Base-by-base conservation (phyloP, 2,113 vertebrate genomes). In the Herpailurus yagouaroundi region DNA sequence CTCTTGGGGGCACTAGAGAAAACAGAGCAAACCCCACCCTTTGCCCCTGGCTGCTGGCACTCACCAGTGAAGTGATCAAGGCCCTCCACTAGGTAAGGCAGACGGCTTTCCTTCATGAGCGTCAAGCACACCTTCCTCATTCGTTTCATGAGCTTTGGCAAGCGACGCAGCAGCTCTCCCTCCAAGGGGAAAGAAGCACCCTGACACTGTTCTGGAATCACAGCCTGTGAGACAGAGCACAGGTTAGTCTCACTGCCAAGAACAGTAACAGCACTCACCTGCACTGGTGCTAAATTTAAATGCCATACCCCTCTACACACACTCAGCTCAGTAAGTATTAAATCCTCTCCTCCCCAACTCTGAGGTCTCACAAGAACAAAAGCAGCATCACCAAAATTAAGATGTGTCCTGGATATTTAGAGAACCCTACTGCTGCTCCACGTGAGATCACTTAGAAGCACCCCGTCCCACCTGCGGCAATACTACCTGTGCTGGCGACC, bases 31-130 rank as follows among this genome's bases (percentile, higher is more conserved):
- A 27, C 63, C 12, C 29, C 12, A 71, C 15, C 31, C 63, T 77
- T 29, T n/a, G 23, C 5, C 50, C 69, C 7, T 21, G 8, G 36
- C 41, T 82, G 29, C 48, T n/a, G 60, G 48, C 29, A 95, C 96
- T 23, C 97, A 99, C 99, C 99, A 64, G 99, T 99, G 96, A 99
- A 99, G 55, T 97, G 98, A 97, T 99, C 99, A 1, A 99, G 99
- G 93, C 99, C 98, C 97, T 99, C 99, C 57, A 99, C 98, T 27
- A 99, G 98, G 81, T 98, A 98, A 48, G 99, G 99, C 64, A 99
- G 98, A 1, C 98, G 93, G 90, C 98, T 99, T 31, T 99, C 99
- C 98, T 99, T 99, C 97, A 99, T 98, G 95, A 99, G 98, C 76
- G 98, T 95, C 92, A 98, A 81, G 82, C 99, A 99, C 96, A 99